These are phyloP conservation scores for Drosophila erecta DNA, from an alignment of 1,140 invertebrate species.

Conservation along the genomic window DNA sequence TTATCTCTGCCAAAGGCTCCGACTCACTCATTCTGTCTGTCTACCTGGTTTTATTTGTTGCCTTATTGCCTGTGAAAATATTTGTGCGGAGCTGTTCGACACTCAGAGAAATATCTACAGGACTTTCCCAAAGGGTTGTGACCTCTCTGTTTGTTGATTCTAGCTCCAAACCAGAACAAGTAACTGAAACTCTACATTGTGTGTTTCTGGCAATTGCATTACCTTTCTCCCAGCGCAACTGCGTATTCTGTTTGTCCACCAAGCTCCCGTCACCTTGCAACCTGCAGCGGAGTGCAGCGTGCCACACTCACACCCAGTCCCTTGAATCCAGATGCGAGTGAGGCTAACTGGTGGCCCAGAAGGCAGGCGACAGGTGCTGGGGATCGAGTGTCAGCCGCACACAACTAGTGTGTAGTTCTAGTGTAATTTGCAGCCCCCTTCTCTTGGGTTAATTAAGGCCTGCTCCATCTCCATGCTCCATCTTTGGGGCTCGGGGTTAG, in stretches of 20 bases:
- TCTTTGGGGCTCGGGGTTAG: neutral
- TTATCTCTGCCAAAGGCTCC: conserved; percentile 4
- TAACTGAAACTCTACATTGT: too few relatives aligned
- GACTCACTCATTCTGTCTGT: conserved; percentile 6
- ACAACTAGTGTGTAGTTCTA: conserved; percentile 50
- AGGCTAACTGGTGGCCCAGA: neutral
- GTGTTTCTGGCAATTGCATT: neutral
- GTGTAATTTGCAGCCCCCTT: conserved; percentile 22
- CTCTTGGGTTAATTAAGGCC: conserved; percentile 8
- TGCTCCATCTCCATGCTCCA: too few relatives aligned
- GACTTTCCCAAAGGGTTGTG: too few relatives aligned
- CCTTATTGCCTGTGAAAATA: conserved; percentile 37
- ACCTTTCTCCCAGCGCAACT: neutral
- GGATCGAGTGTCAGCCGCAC: conserved; percentile 11
- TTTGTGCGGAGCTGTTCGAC: conserved; percentile 2
- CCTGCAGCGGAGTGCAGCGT: conserved; percentile 3
- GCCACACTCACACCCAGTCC: conserved; percentile 15
- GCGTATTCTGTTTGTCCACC: conserved; percentile 11
- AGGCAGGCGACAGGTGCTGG: conserved; percentile 11
- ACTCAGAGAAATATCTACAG: neutral
- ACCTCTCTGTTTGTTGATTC: too few relatives aligned
- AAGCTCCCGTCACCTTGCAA: conserved; percentile 15
- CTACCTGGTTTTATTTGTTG: conserved; percentile 24
- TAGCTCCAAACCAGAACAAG: too few relatives aligned
- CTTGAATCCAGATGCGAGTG: conserved; percentile 44